These are phyloP conservation scores for Isotomurus palustris DNA, from an alignment of 2,888 invertebrate species.

Conservation along the genomic window DNA sequence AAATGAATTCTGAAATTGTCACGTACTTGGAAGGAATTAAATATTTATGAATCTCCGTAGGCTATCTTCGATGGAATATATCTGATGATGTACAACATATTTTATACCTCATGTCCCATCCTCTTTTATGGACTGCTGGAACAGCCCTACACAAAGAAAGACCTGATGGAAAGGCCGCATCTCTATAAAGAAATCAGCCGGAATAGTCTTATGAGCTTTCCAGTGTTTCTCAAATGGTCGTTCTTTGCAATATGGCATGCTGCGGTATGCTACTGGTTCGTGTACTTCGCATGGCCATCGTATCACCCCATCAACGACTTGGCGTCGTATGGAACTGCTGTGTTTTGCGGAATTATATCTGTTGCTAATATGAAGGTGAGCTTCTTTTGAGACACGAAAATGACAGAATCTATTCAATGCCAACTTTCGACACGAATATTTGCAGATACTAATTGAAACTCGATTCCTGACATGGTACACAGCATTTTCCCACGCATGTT, in stretches of 20 bases:
- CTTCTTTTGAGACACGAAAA: neutral
- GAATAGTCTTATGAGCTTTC: constrained; percentile 62
- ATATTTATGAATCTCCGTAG: constrained; percentile 50
- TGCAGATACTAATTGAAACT: constrained; percentile 58
- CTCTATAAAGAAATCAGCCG: constrained; percentile 62
- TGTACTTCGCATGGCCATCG: constrained; percentile 47
- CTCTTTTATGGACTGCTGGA: constrained; percentile 69
- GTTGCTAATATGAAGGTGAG: constrained; percentile 58
- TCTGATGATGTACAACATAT: constrained; percentile 69
- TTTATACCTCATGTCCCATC: constrained; percentile 71
- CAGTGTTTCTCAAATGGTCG: constrained; percentile 61
- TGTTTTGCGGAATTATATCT: constrained; percentile 58
- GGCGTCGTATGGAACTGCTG: constrained; percentile 60
- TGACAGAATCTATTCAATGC: neutral
- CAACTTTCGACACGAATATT: constrained; percentile 3
- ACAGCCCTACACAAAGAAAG: constrained; percentile 60
- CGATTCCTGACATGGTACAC: constrained; percentile 59
- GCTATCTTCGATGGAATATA: constrained; percentile 70
- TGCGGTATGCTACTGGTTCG: constrained; percentile 59
- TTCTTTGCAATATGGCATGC: constrained; percentile 61
- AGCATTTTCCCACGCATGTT: constrained; percentile 55
- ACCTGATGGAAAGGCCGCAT: constrained; percentile 60
- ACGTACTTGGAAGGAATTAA: neutral
- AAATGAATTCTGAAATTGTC: neutral
- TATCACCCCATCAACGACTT: constrained; percentile 48